phyloP scores from a whole-genome alignment of 2,113 vertebrate species.

The Oryzias melastigma region DNA sequence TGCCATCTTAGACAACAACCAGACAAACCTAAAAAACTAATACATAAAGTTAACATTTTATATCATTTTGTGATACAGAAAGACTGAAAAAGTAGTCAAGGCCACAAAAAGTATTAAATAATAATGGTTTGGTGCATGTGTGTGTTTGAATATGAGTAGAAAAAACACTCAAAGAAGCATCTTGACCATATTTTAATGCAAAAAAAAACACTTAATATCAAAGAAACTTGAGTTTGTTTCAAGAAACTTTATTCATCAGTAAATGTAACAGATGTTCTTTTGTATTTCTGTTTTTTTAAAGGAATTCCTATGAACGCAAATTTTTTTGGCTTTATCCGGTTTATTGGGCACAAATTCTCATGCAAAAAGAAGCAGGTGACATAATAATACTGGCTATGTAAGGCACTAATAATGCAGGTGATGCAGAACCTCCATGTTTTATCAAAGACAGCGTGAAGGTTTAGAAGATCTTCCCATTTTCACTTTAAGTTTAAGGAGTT shows the following conservation, averaged over 20 bases:
- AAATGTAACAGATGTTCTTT: conserved; percentile 27
- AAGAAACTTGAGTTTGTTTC: neutral
- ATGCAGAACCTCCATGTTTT: neutral
- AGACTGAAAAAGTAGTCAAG: no score
- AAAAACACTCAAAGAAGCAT: no score
- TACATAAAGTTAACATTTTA: no score
- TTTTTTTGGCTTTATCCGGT: neutral
- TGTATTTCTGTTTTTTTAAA: conserved; percentile 30
- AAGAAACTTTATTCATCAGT: conserved; percentile 31
- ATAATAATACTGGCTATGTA: conserved; percentile 16
- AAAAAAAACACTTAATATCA: no score
- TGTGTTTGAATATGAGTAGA: no score
- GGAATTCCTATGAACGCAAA: neutral
- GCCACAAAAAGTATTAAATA: no score
- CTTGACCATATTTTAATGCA: no score
- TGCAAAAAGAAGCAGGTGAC: conserved; percentile 28
- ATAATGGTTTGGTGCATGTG: no score
- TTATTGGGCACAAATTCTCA: conserved; percentile 23
- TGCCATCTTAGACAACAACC: no score
- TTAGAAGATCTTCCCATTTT: neutral
- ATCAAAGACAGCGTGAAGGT: neutral
- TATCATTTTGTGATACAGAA: no score
- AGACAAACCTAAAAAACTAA: no score
- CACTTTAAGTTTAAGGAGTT: no score
- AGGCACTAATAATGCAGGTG: conserved; percentile 30